Evolutionary conservation across 2,888 invertebrate genomes (phyloP), one percentile per base, ranked within the genome.

Genomic region (Lepidonotus clava): DNA sequence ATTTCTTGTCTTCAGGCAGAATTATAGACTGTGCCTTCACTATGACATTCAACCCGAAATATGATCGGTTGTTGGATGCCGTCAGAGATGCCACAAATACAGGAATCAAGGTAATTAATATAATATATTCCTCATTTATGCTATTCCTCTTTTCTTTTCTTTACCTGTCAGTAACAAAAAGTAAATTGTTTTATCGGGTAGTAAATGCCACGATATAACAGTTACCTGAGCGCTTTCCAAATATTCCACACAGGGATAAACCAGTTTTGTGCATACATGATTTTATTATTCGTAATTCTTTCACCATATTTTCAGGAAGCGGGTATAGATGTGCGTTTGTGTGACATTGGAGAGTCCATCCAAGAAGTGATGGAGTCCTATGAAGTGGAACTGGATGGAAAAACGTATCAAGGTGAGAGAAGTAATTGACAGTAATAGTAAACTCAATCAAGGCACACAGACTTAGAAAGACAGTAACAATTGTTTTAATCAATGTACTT

Each of bases 301-400:
- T n/a, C n/a, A n/a, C n/a, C n/a, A n/a, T n/a, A n/a, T n/a, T n/a
- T n/a, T n/a, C 90, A 95, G 94, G 97, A 96, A 88, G 97, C 98
- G 0, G 99, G 99, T 24, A 98, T 99, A 89, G 99, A 99, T 94
- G 99, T 98, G 0, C 96, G 98, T 93, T 96, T 99, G 87, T 99
- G 99, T 94, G 99, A 99, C 92, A 97, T 99, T 90, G 99, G 96
- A 18, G 97, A 98, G 89, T 97, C 98, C 0, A 98, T 99, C 91
- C 99, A 99, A 94, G 99, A 99, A 95, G 98, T 99, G 0, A 99
- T 99, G 99, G 99, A 99, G 93, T 99, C 98, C 0, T 98, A 99
- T 94, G 99, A 99, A 95, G 96, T 99, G 6, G 99, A 99, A 94
- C 94, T 99, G 86, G 98, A 99, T 94, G 99, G 99, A 51, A 98